Evolutionary conservation across 1,140 invertebrate genomes (phyloP), one percentile per base, ranked within the genome.

Genomic region (Lasaia peninsularis): DNA sequence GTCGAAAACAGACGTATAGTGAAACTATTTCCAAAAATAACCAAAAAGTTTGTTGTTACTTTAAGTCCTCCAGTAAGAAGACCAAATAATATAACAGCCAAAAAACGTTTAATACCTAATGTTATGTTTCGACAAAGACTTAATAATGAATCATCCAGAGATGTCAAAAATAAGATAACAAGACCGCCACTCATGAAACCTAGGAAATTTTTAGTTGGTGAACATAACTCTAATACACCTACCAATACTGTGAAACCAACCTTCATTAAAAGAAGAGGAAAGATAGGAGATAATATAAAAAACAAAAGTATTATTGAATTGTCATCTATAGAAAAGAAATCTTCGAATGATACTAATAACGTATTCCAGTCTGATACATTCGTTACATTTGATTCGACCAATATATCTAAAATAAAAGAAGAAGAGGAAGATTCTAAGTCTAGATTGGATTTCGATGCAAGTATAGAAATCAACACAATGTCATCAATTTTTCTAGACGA

Each of bases 181-280:
- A 51, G 59, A 32, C 28, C 16, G 9, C 37, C 59, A 8, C 0
- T 65, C 11, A 65, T 65, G 55, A 65, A 58, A 12, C 28, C 44
- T 7, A 53, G 32, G 7, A 52, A 61, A 44, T 61, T 58, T 55
- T 28, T 49, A 6, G 12, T 60, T n/a, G 31, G 9, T 40, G 37
- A 40, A 2, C 9, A 40, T 12, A 18, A 24, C 9, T 28, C 55
- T 16, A 14, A 24, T 2, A 35, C 4, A 14, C 28, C 52, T 9
- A 2, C 10, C 16, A 55, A 54, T 14, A 20, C 8, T 37, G 10
- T 16, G 31, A 34, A 7, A 34, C 24, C 51, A 33, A 28, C 31
- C 3, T 40, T 40, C 9, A 40, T 40, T 9, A 40, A 40, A 40
- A 40, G 16, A 16, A 40, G 14, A 40, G 14, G 11, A 7, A 18